Evolutionary conservation across 2,888 invertebrate genomes (phyloP).

Genomic region (Xylota sylvarum): DNA sequence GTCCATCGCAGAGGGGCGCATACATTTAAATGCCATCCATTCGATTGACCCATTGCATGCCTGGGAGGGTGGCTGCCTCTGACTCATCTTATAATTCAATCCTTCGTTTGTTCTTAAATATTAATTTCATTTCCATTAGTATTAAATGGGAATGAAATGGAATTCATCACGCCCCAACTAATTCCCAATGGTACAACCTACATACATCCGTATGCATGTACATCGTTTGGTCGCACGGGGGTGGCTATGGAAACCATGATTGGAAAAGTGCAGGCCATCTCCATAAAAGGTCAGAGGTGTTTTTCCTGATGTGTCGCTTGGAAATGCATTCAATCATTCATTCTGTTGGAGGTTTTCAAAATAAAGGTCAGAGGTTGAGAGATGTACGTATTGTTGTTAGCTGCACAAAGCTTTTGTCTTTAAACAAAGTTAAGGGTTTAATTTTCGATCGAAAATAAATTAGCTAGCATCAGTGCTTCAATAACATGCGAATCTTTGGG

Average conservation of each 20-base stretch:
- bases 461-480: too few relatives aligned
- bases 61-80: neutral
- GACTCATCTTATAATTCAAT: constrained; percentile 22
- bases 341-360: neutral
- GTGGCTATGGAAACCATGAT: neutral
- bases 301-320: neutral
- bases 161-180: neutral
- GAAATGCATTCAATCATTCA: constrained; percentile 27
- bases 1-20: too few relatives aligned
- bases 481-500: too few relatives aligned
- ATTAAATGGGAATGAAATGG: constrained; percentile 1
- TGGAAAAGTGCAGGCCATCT: constrained; percentile 6
- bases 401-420: neutral
- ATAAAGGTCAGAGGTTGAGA: constrained; percentile 9
- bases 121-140: constrained; percentile 19
- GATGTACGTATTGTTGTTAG: neutral
- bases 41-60: neutral
- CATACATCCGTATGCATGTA: neutral
- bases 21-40: neutral
- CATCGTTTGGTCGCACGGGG: too few relatives aligned
- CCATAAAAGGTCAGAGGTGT: constrained; percentile 41
- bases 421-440: neutral
- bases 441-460: too few relatives aligned
- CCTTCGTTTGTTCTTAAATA: neutral
- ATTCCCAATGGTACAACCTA: neutral